Evolutionary conservation across 1,140 invertebrate genomes (phyloP), one percentile per base, ranked within the genome.

Genomic region (Dryas iulia): DNA sequence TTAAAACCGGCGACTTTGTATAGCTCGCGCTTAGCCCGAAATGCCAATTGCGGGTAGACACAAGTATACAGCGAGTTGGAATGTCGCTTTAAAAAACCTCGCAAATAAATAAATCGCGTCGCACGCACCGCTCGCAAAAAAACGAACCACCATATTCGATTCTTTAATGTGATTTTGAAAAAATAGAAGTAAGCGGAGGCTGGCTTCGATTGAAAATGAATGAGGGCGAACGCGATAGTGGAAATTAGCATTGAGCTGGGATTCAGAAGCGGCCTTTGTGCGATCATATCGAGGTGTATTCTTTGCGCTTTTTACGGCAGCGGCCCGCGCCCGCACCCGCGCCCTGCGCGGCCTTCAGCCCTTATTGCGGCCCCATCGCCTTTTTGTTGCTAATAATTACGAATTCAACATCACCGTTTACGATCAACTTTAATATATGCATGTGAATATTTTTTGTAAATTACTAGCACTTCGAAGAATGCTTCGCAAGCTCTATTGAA

Each of bases 281-380:
- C 86, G 89, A 91, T 91, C 87, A 90, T 90, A 91, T 91, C 89
- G 87, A 90, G 89, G 86, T 89, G 88, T 90, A 91, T 90, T 91
- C 88, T 90, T 91, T 90, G 89, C 85, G 89, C 88, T 89, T 89
- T 89, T 89, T 90, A 90, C 84, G 82, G 86, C 78, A 77, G 78
- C 82, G 78, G 47, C 24, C 62, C 57, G 56, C 60, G 53, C 60
- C 67, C 67, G 53, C 67, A 26, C 54, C 53, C 78, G 82, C 78
- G 81, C 75, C 74, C 69, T 73, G 77, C 81, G 77, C 76, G 72
- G 72, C 84, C 73, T 83, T 83, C 82, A 81, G 80, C 72, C 84
- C 88, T 78, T 86, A 89, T 86, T 87, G 86, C 83, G 78, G 73
- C 77, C 75, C 79, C 81, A 79, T 84, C 86, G 84, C 81, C 82